Conservation (phyloP, 2,888 invertebrate species). For the Plagiodera versicolora region DNA sequence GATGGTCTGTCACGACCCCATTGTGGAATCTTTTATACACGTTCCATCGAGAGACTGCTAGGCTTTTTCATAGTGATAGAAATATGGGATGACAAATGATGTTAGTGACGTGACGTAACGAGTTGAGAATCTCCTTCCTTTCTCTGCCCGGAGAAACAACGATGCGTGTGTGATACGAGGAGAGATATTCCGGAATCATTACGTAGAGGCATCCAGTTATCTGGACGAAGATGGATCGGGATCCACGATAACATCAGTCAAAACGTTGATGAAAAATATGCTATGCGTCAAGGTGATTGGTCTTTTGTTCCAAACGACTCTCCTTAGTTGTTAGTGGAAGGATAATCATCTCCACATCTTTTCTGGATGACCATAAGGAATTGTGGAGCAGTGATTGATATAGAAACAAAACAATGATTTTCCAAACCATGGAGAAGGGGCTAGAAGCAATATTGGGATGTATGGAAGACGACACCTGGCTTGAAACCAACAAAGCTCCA, state of each 20-base stretch:
- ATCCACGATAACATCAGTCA: background rate
- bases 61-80: background rate
- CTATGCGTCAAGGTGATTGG: too few relatives aligned
- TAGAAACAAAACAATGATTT: too few relatives aligned
- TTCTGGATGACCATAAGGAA: too few relatives aligned
- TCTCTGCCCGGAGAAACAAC: background rate
- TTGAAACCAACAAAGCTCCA: too few relatives aligned
- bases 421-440: too few relatives aligned
- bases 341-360: too few relatives aligned
- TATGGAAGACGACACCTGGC: too few relatives aligned
- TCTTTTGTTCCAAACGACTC: too few relatives aligned
- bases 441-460: too few relatives aligned
- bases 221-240: background rate
- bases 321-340: too few relatives aligned
- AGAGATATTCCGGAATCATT: background rate
- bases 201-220: background rate
- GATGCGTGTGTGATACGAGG: background rate
- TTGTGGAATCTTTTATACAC: background rate
- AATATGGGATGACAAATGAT: background rate
- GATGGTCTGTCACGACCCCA: background rate
- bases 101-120: background rate
- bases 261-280: too few relatives aligned
- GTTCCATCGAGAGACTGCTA: background rate
- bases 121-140: background rate
- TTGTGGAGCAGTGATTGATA: too few relatives aligned